Conservation (phyloP, 2,113 vertebrate species). For the Mormyrus lacerda region DNA sequence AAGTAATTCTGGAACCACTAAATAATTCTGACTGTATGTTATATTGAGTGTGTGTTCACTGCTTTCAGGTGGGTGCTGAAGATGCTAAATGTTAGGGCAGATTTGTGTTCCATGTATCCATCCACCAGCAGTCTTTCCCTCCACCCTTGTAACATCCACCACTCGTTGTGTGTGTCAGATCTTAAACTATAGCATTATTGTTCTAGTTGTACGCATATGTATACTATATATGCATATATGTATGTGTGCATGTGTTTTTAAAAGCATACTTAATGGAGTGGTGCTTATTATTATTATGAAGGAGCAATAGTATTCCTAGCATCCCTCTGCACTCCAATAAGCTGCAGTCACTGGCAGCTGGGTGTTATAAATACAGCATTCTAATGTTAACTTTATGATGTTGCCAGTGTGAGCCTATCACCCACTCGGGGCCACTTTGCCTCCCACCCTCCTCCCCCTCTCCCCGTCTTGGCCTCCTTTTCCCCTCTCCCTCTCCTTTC, state of each 20-base stretch:
- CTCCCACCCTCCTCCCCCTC: neutral
- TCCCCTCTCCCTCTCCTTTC: conserved; percentile 33
- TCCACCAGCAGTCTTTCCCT: neutral
- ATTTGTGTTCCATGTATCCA: neutral
- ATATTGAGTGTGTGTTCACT: neutral
- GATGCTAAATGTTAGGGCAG: neutral
- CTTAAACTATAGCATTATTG: neutral
- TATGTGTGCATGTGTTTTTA: neutral
- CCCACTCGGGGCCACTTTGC: neutral
- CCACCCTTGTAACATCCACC: neutral
- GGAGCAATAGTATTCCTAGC: neutral
- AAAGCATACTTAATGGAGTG: neutral
- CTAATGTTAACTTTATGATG: conserved; percentile 74
- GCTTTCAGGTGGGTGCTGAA: neutral
- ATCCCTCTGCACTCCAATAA: conserved; percentile 8
- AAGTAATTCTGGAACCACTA: neutral
- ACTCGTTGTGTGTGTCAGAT: neutral
- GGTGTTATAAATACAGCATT: conserved; percentile 71
- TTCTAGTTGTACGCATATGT: neutral
- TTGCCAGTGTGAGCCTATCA: conserved; percentile 63
- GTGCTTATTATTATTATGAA: neutral
- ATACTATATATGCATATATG: neutral
- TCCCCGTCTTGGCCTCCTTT: neutral
- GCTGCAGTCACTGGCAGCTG: conserved; percentile 39
- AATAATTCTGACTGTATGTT: neutral